Evolutionary conservation across 1,140 invertebrate genomes (phyloP).

Genomic region (Leguminivora glycinivorella): DNA sequence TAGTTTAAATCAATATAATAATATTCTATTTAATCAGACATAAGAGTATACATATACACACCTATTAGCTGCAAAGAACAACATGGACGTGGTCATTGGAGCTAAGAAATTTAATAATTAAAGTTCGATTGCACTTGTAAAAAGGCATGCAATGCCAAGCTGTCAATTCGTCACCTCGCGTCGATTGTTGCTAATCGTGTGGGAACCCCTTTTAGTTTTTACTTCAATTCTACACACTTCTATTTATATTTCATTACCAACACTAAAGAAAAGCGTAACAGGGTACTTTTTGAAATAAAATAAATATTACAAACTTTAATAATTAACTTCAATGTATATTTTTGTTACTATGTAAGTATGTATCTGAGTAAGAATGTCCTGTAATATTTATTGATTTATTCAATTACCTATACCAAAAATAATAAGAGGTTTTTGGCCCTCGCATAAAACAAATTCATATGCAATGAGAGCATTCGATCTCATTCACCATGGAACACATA

Average conservation of each 20-base stretch:
- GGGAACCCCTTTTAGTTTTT: neutral
- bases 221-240: neutral
- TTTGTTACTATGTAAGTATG: no score
- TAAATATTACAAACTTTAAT: neutral
- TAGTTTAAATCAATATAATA: no score
- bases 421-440: no score
- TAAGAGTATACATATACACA: no score
- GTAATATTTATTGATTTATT: no score
- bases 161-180: conserved; percentile 11
- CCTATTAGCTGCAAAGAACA: conserved; percentile 29
- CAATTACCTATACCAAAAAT: no score
- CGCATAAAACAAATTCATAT: no score
- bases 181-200: conserved; percentile 28
- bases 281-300: neutral
- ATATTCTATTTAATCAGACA: no score
- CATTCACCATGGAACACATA: no score
- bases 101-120: neutral
- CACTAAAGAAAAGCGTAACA: neutral
- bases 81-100: conserved; percentile 11
- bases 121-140: conserved; percentile 15
- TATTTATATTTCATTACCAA: neutral
- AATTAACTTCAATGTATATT: no score
- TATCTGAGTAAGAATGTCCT: no score
- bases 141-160: conserved; percentile 19
- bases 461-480: no score